Percentiles rank a stretch among this genome's conserved stretches.
Conservation (phyloP, 1,140 invertebrate species). For the Camponotus floridanus region DNA sequence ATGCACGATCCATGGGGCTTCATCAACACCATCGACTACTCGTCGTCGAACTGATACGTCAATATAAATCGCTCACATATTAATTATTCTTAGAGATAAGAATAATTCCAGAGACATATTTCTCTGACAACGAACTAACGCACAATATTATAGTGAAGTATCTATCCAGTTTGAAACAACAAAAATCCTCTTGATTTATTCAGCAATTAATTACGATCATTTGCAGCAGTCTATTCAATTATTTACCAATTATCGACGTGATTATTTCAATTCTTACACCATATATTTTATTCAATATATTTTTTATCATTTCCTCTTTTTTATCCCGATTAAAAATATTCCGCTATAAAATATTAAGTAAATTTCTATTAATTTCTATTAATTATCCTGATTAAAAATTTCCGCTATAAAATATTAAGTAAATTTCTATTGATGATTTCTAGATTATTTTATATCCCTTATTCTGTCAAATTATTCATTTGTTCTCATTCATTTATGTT, state of each 20-base stretch:
- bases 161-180: background rate
- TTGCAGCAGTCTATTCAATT: background rate
- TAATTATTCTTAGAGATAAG: conserved; percentile 59
- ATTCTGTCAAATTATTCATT: background rate
- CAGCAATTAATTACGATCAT: conserved; percentile 19
- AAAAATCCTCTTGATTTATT: background rate
- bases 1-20: conserved; percentile 12
- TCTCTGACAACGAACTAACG: background rate
- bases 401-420: too few relatives aligned
- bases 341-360: too few relatives aligned
- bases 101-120: background rate
- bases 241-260: background rate
- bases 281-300: too few relatives aligned
- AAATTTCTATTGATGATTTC: background rate
- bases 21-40: conserved; percentile 30
- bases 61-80: conserved; percentile 62
- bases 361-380: background rate
- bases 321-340: too few relatives aligned
- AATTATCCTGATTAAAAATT: too few relatives aligned
- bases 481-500: background rate
- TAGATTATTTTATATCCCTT: background rate
- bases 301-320: too few relatives aligned
- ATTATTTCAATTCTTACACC: too few relatives aligned
- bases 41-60: background rate
- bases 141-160: background rate